Evolutionary conservation across 2,797 vertebrate species (phyloP).

Genomic region (Malurus splendens): DNA sequence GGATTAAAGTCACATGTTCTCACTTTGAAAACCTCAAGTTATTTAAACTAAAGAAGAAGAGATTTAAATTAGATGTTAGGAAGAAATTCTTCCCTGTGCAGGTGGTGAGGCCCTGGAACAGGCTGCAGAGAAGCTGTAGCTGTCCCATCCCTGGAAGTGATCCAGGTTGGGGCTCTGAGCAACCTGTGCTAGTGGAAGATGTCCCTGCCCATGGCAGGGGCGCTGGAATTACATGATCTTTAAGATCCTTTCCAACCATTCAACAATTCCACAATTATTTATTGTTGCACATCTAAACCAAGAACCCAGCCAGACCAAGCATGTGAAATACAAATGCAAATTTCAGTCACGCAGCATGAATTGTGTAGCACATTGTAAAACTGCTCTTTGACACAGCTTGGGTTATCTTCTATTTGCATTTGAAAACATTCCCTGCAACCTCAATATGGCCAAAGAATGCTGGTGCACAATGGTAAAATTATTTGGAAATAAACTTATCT

Average conservation of each 20-base stretch:
- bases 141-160: not conserved
- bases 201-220: not conserved
- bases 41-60: not conserved
- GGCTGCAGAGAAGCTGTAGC: not conserved
- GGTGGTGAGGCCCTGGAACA: not conserved
- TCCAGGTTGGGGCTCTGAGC: not conserved
- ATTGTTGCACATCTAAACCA: accelerated
- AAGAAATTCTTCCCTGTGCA: not conserved
- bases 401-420: not conserved
- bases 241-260: not conserved
- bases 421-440: not conserved
- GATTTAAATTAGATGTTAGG: not conserved
- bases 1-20: accelerated
- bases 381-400: not conserved
- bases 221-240: not conserved
- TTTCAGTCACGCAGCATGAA: not conserved
- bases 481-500: not conserved
- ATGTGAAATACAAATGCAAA: not conserved
- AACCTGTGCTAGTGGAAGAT: not conserved
- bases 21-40: not conserved
- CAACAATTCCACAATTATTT: accelerated
- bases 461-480: not conserved
- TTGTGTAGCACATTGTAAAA: not conserved
- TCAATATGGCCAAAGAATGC: not conserved
- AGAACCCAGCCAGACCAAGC: not conserved